Evolutionary conservation across 1,140 invertebrate species (phyloP).

Genomic region (Andricus grossulariae): DNA sequence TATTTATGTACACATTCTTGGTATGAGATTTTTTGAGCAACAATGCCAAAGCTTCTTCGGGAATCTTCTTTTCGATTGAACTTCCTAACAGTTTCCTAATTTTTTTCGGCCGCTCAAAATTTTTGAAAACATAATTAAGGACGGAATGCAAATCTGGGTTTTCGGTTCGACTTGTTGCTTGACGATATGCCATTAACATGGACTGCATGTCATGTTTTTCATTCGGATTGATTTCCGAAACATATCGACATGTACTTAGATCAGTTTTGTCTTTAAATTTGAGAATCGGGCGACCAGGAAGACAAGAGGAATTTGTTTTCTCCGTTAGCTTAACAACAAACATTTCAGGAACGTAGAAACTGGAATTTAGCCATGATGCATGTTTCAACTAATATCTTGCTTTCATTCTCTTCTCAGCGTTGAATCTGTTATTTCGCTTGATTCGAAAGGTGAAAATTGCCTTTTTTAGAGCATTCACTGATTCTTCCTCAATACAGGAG

Average conservation of each 20-base stretch:
- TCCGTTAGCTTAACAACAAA: conserved; percentile 43
- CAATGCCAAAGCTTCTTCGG: conserved; percentile 36
- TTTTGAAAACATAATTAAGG: conserved; percentile 18
- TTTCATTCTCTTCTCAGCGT: too few relatives aligned
- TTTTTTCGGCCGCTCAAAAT: too few relatives aligned
- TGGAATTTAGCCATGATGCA: too few relatives aligned
- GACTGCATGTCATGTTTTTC: neutral
- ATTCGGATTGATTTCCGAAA: neutral
- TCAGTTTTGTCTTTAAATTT: neutral
- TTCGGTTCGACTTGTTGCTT: neutral
- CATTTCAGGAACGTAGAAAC: too few relatives aligned
- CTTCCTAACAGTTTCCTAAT: too few relatives aligned
- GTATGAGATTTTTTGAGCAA: conserved; percentile 31
- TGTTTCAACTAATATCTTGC: too few relatives aligned
- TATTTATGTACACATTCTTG: conserved; percentile 33
- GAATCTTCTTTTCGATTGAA: conserved; percentile 26
- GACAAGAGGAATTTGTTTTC: neutral
- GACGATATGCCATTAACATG: neutral
- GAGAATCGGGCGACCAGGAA: neutral
- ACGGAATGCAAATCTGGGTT: neutral
- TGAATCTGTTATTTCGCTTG: too few relatives aligned
- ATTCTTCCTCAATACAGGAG: too few relatives aligned
- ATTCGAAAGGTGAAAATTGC: too few relatives aligned
- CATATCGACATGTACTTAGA: neutral
- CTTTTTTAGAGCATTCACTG: too few relatives aligned